phyloP scores from a whole-genome alignment of 1,140 invertebrate genomes.

The Apis cerana region DNA sequence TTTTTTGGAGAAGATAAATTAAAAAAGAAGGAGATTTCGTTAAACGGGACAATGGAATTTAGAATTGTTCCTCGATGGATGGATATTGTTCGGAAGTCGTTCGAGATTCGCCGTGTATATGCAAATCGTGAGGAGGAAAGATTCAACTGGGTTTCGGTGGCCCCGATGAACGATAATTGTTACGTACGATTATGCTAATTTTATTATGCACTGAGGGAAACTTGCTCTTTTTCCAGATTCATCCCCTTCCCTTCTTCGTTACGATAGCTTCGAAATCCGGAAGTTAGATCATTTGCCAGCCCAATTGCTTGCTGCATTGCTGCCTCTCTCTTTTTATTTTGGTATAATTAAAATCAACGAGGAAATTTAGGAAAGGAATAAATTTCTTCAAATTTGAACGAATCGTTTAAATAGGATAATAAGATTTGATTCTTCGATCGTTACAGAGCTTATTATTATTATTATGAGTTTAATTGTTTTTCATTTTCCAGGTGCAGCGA shows the following conservation, averaged over 20 bases:
- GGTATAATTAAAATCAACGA: background rate
- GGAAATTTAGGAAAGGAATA: background rate
- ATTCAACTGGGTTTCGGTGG: background rate
- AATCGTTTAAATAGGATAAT: background rate
- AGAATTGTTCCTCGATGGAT: background rate
- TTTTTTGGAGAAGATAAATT: too few relatives aligned
- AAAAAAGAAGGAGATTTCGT: background rate
- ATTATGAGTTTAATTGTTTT: background rate
- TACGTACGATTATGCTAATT: constrained; percentile 10
- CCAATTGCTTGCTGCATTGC: background rate
- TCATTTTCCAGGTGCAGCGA: too few relatives aligned
- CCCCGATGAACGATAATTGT: background rate
- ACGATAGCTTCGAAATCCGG: background rate
- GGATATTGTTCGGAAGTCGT: background rate
- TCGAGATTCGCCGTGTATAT: background rate
- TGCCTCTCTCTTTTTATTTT: too few relatives aligned
- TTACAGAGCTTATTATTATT: background rate
- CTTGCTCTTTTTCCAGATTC: background rate
- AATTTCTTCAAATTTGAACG: background rate
- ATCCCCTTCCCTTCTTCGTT: background rate
- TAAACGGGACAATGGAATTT: background rate
- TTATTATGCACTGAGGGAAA: background rate
- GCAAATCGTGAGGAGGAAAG: background rate
- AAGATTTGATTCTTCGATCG: background rate
- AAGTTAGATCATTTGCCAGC: background rate